Evolutionary conservation across 2,888 invertebrate species (phyloP).

Genomic region (Notodonta ziczac): DNA sequence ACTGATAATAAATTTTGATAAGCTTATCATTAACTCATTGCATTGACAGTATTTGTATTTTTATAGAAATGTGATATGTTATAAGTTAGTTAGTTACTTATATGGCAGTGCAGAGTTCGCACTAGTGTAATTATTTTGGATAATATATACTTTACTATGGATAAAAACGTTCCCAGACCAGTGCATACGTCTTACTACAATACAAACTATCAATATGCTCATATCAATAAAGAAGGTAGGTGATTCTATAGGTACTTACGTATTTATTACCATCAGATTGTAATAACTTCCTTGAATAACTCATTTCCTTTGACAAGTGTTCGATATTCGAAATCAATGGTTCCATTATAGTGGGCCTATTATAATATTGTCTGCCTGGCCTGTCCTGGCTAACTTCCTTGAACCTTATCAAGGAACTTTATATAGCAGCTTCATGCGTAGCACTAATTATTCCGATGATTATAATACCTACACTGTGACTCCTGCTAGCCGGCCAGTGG

Average conservation of each 20-base stretch:
- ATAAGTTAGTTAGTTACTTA: conserved; percentile 19
- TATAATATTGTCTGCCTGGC: too few species aligned
- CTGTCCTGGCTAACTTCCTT: too few species aligned
- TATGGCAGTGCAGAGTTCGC: conserved; percentile 19
- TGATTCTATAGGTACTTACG: conserved; percentile 10
- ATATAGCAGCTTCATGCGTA: too few species aligned
- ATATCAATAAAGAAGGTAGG: conserved; percentile 70
- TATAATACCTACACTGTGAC: too few species aligned
- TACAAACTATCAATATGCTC: conserved; percentile 69
- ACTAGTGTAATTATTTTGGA: background rate
- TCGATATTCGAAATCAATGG: too few species aligned
- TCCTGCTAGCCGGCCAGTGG: too few species aligned
- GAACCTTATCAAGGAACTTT: too few species aligned
- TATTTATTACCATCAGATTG: too few species aligned
- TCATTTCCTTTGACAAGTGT: too few species aligned
- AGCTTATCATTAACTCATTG: conserved; percentile 41
- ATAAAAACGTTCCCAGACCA: conserved; percentile 51
- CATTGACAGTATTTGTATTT: conserved; percentile 33
- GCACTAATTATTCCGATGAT: too few species aligned
- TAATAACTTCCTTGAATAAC: too few species aligned
- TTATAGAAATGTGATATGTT: conserved; percentile 19
- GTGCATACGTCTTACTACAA: conserved; percentile 65
- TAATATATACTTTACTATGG: conserved; percentile 43
- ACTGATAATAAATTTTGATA: conserved; percentile 40
- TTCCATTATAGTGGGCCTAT: too few species aligned